Base-by-base conservation (phyloP, 2,888 invertebrate genomes). In the Zonitis immaculata region DNA sequence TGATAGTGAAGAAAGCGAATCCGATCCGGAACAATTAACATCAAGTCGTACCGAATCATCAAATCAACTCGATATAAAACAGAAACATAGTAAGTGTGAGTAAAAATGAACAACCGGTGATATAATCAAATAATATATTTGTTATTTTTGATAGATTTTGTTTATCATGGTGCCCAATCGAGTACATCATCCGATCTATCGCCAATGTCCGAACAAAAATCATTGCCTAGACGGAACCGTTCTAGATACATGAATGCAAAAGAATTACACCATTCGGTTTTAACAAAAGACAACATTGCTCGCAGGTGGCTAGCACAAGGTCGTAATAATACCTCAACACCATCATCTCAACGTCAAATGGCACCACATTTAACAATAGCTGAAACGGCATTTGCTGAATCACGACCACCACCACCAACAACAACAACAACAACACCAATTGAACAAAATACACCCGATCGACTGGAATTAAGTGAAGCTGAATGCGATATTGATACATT, bases 121-220 rank as follows among this genome's bases (percentile, higher is more conserved):
- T n/a, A n/a, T n/a, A n/a, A n/a, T n/a, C n/a, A n/a, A n/a, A n/a
- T n/a, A n/a, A 4, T 22, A 22, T 22, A 22, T 3, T 4, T 22
- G 22, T 12, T 44, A n/a, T 30, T 53, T 57, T 58, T 79, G 77
- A 70, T 78, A 83, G 87, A 85, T 78, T 85, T 85, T 76, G 83
- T 86, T 74, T 87, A 87, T 76, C 87, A 87, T 75, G 86, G 86
- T 73, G 84, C 85, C 74, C 83, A 83, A 72, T 87, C 87, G 69
- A 87, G 86, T 78, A 87, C 87, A 64, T 87, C 87, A 62, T 87
- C 87, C 72, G 87, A 87, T 78, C 82, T 87, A 72, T 87, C 87
- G 65, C 87, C 87, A 69, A 86, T 86, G 85, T 85, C 86, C 70
- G 87, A 87, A 74, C 86, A 87, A 77, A 87, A 87, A 75, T 87